These are phyloP conservation scores for Meliscaeva auricollis DNA, from an alignment of 2,888 invertebrate species.

Conservation along the genomic window DNA sequence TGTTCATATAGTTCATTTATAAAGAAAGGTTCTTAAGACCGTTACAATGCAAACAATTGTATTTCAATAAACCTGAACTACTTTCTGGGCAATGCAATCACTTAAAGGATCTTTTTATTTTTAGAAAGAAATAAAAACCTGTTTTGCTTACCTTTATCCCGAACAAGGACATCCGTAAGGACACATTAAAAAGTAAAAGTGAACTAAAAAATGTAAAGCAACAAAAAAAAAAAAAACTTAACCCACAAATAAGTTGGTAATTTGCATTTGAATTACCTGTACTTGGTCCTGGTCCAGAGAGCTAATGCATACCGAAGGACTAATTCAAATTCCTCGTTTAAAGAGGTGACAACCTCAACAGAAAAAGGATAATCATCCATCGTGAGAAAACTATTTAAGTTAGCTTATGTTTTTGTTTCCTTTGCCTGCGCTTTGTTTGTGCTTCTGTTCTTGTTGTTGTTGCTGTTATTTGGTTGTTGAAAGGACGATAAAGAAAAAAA, in stretches of 20 bases:
- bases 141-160: slow-evolving; percentile 45
- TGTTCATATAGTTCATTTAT: neutral
- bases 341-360: slow-evolving; percentile 72
- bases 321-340: slow-evolving; percentile 51
- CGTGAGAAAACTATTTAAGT: slow-evolving; percentile 75
- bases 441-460: slow-evolving; percentile 5
- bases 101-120: slow-evolving; percentile 17
- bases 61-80: slow-evolving; percentile 19
- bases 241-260: slow-evolving; percentile 61
- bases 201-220: neutral
- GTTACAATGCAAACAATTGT: slow-evolving; percentile 51
- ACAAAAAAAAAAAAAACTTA: slow-evolving; percentile 35
- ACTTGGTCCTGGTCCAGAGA: slow-evolving; percentile 47
- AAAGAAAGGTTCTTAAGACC: slow-evolving; percentile 4
- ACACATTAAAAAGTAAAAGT: slow-evolving; percentile 25
- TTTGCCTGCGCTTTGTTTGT: slow-evolving; percentile 7
- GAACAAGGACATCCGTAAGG: slow-evolving; percentile 40
- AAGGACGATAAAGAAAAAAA: slow-evolving; percentile 16
- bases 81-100: slow-evolving; percentile 36
- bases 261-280: slow-evolving; percentile 74
- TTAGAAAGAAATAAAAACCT: slow-evolving; percentile 51
- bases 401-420: slow-evolving; percentile 73
- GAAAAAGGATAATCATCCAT: slow-evolving; percentile 72
- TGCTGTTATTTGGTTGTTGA: slow-evolving; percentile 22
- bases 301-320: slow-evolving; percentile 33